These are phyloP conservation scores for Chrysolina americana DNA, from an alignment of 2,888 invertebrate species.

Conservation along the genomic window DNA sequence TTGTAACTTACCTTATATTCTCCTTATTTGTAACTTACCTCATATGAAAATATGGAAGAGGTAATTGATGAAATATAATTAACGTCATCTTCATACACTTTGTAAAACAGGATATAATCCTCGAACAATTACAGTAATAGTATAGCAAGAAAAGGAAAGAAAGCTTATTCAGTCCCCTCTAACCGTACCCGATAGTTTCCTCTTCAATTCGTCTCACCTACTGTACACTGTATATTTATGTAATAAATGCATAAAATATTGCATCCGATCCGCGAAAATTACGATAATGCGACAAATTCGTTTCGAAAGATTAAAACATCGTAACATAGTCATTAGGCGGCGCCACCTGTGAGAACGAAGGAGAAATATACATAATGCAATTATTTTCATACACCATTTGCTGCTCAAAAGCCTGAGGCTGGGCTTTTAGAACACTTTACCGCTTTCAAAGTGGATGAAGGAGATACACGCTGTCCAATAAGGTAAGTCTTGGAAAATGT, in stretches of 20 bases:
- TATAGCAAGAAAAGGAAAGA: background rate
- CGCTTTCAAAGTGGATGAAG: conserved; percentile 19
- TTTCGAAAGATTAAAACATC: conserved; percentile 14
- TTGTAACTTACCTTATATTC: too few relatives aligned
- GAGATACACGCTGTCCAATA: conserved; percentile 21
- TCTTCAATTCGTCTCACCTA: background rate
- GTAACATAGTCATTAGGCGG: conserved; percentile 25
- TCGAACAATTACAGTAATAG: background rate
- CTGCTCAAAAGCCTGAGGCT: conserved; percentile 21
- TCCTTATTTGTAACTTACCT: too few relatives aligned
- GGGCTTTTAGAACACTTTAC: conserved; percentile 20
- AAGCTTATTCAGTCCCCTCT: background rate
- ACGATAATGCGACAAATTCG: conserved; percentile 19
- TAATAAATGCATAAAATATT: conserved; percentile 16
- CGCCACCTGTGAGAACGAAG: conserved; percentile 30
- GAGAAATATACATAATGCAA: conserved; percentile 31
- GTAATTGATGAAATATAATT: background rate
- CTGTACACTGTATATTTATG: conserved; percentile 1
- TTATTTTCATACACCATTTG: conserved; percentile 36
- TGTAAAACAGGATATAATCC: background rate
- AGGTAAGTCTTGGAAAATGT: conserved; percentile 9
- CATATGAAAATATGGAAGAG: background rate
- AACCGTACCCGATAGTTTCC: conserved; percentile 4
- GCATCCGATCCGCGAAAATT: conserved; percentile 17
- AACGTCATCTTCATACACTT: background rate